Conservation (phyloP, 2,888 invertebrate species). For the Steinernema hermaphroditum region DNA sequence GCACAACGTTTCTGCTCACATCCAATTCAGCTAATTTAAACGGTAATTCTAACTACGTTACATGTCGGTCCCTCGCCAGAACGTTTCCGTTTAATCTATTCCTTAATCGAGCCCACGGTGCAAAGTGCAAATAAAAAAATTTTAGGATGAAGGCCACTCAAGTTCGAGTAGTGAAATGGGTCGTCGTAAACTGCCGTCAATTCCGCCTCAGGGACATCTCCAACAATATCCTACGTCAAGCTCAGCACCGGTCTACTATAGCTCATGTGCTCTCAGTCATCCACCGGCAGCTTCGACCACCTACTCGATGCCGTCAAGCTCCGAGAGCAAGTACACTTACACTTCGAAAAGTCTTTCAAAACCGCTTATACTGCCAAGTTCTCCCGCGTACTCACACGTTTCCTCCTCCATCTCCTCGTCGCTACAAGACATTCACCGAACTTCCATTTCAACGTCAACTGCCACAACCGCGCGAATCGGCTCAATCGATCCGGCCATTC, state of each 20-base stretch:
- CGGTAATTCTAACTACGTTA: not conserved
- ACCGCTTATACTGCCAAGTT: conserved; percentile 22
- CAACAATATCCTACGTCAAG: conserved; percentile 39
- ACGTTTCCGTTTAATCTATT: too few species aligned
- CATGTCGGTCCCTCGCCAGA: too few species aligned
- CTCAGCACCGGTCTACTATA: conserved; percentile 48
- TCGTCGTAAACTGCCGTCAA: conserved; percentile 69
- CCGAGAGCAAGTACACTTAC: conserved; percentile 12
- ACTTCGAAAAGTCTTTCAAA: conserved; percentile 24
- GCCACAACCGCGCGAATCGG: conserved; percentile 10
- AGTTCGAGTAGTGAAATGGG: conserved; percentile 39
- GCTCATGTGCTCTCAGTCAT: conserved; percentile 41
- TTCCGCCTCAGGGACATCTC: conserved; percentile 70
- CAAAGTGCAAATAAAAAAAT: conserved; percentile 35
- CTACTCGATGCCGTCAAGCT: not conserved
- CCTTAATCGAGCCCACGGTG: too few species aligned
- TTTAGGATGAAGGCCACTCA: conserved; percentile 45
- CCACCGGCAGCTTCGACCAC: not conserved
- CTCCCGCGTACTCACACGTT: conserved; percentile 32
- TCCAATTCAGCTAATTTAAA: not conserved
- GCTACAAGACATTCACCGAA: conserved; percentile 17
- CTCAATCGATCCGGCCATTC: conserved; percentile 53
- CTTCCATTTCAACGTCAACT: conserved; percentile 18
- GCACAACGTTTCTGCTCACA: conserved; percentile 17
- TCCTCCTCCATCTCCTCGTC: conserved; percentile 19